Evolutionary conservation across 2,113 vertebrate genomes (phyloP), one percentile per base, ranked within the genome.

Genomic region (Paratilapia polleni): DNA sequence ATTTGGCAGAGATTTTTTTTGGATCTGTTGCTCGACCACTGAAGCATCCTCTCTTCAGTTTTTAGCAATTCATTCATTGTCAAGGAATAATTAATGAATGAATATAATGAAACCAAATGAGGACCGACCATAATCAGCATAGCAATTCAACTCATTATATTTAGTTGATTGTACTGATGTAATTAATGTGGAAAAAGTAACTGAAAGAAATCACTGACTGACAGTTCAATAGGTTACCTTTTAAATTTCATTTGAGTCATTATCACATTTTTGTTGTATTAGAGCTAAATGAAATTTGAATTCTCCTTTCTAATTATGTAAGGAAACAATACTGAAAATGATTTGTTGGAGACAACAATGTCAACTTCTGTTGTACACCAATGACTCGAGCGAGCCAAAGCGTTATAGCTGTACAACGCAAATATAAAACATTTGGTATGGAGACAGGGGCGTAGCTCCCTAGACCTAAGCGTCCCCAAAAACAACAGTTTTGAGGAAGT

Each of bases 1-100:
- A 54, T 73, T 73, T 73, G 66, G 66, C 47, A 73, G 47, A 28
- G 17, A 52, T 73, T n/a, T 31, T 54, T 68, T 43, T 73, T 73
- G 68, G 68, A 73, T 52, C 26, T 28, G 68, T 10, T 20, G 47
- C 68, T 73, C 26, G 8, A 54, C 52, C 26, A 52, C 43, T 52
- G 26, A 73, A 73, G 47, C 47, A 73, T 73, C 43, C 43, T 73
- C 66, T 73, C 68, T 73, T 73, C 17, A 0, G 6, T 73, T 73
- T 52, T 31, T 52, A 54, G 68, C 47, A 31, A 52, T 52, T 73
- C 43, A 54, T 73, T 73, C 68, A 73, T 73, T 2, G 20, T 0
- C 5, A 22, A 34, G 36, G 20, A 52, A 54, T 28, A 79, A 38
- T 64, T 26, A 63, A 3, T 63, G n/a, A 79, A 34, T 79, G 47